Base-by-base conservation (phyloP, 2,888 invertebrate genomes). In the Shargacucullia verbasci region DNA sequence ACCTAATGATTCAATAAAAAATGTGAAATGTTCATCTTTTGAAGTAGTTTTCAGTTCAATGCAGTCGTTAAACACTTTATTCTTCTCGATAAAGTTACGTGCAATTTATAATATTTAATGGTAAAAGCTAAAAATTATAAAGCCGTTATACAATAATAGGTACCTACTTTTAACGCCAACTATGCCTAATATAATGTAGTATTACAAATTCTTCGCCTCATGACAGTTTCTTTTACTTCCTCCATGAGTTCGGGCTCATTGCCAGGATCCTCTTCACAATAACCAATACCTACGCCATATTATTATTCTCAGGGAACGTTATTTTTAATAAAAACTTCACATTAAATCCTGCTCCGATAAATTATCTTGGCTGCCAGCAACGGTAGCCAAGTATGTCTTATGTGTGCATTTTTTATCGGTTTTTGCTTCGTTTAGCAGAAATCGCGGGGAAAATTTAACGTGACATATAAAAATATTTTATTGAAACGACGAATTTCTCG, bases 401-500 rank as follows among this genome's bases (percentile, higher is more conserved):
- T 71, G 63, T 59, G 59, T 55, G 65, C 67, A 66, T 60, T 70
- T 68, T 78, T 79, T 79, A 78, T 79, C 78, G 63, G 58, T 74
- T 76, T 75, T 72, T 70, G 76, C 74, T 73, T 74, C 72, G 62
- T 66, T 76, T 70, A 76, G 69, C 80, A 73, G 61, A 61, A 61
- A 60, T 71, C 56, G 52, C 48, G 59, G 60, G 57, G 61, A 70
- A 46, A 31, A 53, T 57, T 53, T 35, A 27, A 31, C 13, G 57
- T 20, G 62, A 66, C 57, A 48, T 46, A 11, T 55, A 49, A 52
- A 72, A 70, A 66, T 66, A 60, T 56, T 55, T 49, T 46, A 53
- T 49, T 54, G 34, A 31, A 45, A 39, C n/a, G 8, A 9, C 12
- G 10, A 4, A 10, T 34, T 34, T 7, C 29, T 41, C 9, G 53